phyloP scores from a whole-genome alignment of 2,888 invertebrate genomes.

The Caenorhabditis afra region DNA sequence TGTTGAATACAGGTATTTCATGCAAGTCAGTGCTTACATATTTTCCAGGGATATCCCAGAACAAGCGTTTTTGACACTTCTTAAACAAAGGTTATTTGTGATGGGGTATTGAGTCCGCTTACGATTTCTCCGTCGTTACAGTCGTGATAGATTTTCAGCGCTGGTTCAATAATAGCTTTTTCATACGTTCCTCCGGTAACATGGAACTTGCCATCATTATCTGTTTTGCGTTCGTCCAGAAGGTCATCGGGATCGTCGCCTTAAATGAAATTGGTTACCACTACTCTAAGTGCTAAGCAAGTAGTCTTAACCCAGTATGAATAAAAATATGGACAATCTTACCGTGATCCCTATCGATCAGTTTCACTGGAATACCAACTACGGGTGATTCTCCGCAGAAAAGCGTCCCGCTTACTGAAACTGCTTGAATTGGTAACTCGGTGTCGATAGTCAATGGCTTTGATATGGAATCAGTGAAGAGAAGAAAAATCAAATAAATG shows the following conservation, averaged over 20 bases:
- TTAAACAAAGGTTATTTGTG: too few relatives aligned
- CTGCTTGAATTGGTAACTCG: conserved; percentile 50
- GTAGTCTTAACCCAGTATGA: too few relatives aligned
- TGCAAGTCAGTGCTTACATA: conserved; percentile 44
- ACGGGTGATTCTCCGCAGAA: conserved; percentile 52
- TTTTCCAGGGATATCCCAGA: conserved; percentile 46
- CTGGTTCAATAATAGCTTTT: conserved; percentile 48
- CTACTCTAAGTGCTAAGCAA: too few relatives aligned
- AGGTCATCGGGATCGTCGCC: conserved; percentile 56
- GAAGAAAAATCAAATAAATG: not conserved
- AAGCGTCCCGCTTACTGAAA: conserved; percentile 49
- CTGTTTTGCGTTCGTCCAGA: conserved; percentile 56
- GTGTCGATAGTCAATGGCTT: conserved; percentile 1
- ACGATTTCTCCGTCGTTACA: conserved; percentile 61
- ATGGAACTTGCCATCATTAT: conserved; percentile 57
- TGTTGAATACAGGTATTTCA: conserved; percentile 38
- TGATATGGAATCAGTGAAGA: not conserved
- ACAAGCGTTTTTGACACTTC: conserved; percentile 52
- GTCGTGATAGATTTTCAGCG: conserved; percentile 64
- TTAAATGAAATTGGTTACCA: conserved; percentile 5
- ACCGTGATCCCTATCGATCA: conserved; percentile 58
- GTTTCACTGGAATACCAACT: conserved; percentile 44
- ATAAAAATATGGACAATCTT: too few relatives aligned
- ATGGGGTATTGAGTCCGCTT: too few relatives aligned
- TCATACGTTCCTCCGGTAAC: conserved; percentile 59